A percentile compares a stretch with the other conserved stretches of the same genome.
Conservation (phyloP, 2,888 invertebrate genomes). For the Campoletis raptor region DNA sequence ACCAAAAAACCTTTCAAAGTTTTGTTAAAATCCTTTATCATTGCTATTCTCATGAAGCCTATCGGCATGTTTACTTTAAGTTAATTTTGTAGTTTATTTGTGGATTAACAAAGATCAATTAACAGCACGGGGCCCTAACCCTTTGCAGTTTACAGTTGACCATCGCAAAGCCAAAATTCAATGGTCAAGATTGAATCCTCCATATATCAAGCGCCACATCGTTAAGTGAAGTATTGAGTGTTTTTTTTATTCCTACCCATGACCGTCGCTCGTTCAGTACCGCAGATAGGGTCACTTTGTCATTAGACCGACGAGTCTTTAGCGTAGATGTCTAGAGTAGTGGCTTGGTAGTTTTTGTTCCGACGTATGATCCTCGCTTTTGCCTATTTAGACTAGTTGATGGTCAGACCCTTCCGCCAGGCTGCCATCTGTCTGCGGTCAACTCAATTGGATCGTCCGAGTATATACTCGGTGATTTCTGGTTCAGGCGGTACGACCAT, state of each 20-base stretch:
- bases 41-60: not conserved
- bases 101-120: not conserved
- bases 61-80: not conserved
- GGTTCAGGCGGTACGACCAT: not conserved
- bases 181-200: not conserved
- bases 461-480: slow-evolving; percentile 4
- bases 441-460: not conserved
- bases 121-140: not conserved
- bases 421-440: not conserved
- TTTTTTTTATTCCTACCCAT: not conserved
- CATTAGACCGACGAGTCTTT: not conserved
- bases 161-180: not conserved
- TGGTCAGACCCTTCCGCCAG: slow-evolving; percentile 10
- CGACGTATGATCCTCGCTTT: not conserved
- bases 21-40: not conserved
- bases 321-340: no score
- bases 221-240: not conserved
- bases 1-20: not conserved
- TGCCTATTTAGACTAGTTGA: not conserved
- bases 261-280: not conserved
- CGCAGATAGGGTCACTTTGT: not conserved
- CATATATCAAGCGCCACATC: not conserved
- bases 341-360: not conserved
- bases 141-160: no score
- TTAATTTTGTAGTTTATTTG: not conserved